Conservation (phyloP, 1,140 invertebrate species). For the Hesperophylax magnus region DNA sequence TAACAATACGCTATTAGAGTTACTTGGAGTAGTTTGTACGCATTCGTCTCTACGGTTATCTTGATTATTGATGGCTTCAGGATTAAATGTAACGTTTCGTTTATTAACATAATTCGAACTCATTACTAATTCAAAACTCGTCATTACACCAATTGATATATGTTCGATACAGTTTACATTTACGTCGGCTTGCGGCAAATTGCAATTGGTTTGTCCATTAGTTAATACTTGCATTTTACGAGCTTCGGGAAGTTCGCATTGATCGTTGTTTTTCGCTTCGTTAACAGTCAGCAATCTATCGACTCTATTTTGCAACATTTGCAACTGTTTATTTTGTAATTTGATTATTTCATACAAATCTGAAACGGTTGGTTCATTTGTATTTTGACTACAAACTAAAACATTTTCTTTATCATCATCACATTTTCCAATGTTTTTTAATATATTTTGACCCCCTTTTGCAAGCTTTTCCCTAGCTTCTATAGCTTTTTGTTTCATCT, state of each 20-base stretch:
- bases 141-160: conserved; percentile 80
- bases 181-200: conserved; percentile 57
- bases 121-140: conserved; percentile 78
- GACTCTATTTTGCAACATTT: conserved; percentile 71
- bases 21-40: conserved; percentile 19
- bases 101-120: conserved; percentile 68
- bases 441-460: not conserved
- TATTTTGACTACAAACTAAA: not conserved
- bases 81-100: conserved; percentile 53
- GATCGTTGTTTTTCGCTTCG: not conserved
- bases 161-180: conserved; percentile 68
- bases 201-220: too few species aligned
- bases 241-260: not conserved
- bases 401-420: not conserved
- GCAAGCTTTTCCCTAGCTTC: conserved; percentile 14
- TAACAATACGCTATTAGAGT: not conserved
- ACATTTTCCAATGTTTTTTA: conserved; percentile 11
- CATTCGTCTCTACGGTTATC: conserved; percentile 30
- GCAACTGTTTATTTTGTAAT: conserved; percentile 72
- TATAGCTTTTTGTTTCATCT: conserved; percentile 43
- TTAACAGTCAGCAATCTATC: conserved; percentile 65
- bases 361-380: conserved; percentile 66
- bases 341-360: conserved; percentile 73
- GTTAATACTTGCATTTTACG: not conserved
- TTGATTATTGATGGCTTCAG: not conserved